Evolutionary conservation across 2,888 invertebrate genomes (phyloP).

Genomic region (Biston stratarius): DNA sequence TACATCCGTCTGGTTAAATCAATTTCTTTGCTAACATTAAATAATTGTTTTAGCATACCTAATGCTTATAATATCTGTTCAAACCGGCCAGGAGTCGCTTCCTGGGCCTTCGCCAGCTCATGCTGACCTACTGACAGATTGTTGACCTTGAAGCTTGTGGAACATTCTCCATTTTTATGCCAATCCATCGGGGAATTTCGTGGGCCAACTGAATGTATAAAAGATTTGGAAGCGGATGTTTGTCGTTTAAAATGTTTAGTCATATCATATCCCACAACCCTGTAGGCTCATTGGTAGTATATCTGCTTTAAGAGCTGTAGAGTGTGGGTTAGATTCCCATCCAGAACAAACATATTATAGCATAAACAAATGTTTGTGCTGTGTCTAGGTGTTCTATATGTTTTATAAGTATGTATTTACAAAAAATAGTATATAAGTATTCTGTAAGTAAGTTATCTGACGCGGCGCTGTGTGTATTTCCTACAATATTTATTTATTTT

Average conservation of each 20-base stretch:
- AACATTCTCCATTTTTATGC: slow-evolving; percentile 41
- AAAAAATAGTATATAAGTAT: too few relatives aligned
- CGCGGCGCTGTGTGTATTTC: too few relatives aligned
- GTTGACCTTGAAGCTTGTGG: slow-evolving; percentile 65
- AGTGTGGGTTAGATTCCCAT: too few relatives aligned
- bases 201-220: slow-evolving; percentile 16
- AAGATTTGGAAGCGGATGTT: slow-evolving; percentile 10
- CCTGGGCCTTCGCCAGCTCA: slow-evolving; percentile 51
- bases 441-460: too few relatives aligned
- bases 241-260: not conserved
- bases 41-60: not conserved
- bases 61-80: not conserved
- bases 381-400: too few relatives aligned
- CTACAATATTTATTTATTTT: too few relatives aligned
- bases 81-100: slow-evolving; percentile 34
- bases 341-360: too few relatives aligned
- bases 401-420: too few relatives aligned
- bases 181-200: slow-evolving; percentile 17
- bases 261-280: not conserved
- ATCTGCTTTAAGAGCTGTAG: too few relatives aligned
- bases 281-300: too few relatives aligned
- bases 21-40: not conserved
- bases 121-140: slow-evolving; percentile 77
- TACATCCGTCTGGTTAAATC: not conserved
- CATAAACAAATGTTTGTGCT: too few relatives aligned